Percentiles rank a stretch among this genome's conserved stretches.
Evolutionary conservation across 1,140 invertebrate species (phyloP).

Genomic region (Lordiphosa clarofinis): DNA sequence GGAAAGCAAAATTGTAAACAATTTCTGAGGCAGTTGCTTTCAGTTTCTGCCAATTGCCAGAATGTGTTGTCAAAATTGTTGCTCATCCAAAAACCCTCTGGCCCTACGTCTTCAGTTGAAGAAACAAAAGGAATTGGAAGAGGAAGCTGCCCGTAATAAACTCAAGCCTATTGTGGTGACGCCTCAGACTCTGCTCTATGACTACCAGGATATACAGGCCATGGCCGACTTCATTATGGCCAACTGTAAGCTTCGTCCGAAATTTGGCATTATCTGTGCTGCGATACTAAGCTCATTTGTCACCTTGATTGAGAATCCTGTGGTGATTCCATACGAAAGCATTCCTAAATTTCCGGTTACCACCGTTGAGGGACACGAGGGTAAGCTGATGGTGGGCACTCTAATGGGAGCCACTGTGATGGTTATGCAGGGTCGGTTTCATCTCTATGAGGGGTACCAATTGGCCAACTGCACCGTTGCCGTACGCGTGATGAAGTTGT

Average conservation of each 20-base stretch:
- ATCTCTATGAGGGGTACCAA: slow-evolving; percentile 95
- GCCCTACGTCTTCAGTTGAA: slow-evolving; percentile 32
- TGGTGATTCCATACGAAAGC: slow-evolving; percentile 88
- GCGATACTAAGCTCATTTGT: slow-evolving; percentile 91
- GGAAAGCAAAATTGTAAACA: too few relatives aligned
- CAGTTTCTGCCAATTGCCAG: neutral
- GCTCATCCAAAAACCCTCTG: slow-evolving; percentile 36
- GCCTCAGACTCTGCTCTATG: slow-evolving; percentile 29
- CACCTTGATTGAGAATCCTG: slow-evolving; percentile 86
- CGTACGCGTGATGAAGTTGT: slow-evolving; percentile 95
- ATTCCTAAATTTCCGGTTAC: slow-evolving; percentile 95
- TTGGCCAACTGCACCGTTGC: slow-evolving; percentile 91
- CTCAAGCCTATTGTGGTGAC: slow-evolving; percentile 25
- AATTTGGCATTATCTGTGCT: slow-evolving; percentile 95
- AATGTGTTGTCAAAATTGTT: slow-evolving; percentile 53
- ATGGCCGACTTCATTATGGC: slow-evolving; percentile 88
- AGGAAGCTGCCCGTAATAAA: slow-evolving; percentile 8
- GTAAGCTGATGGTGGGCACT: slow-evolving; percentile 92
- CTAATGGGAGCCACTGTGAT: slow-evolving; percentile 89
- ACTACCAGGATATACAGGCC: slow-evolving; percentile 87
- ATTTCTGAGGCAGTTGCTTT: too few relatives aligned
- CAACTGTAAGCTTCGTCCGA: slow-evolving; percentile 85
- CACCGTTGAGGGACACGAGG: slow-evolving; percentile 91
- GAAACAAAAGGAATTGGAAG: slow-evolving; percentile 5
- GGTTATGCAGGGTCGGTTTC: slow-evolving; percentile 96